A percentile compares a stretch with the other conserved stretches of the same genome.
phyloP scores from a whole-genome alignment of 2,113 vertebrate genomes.

The Crotalus helleri region DNA sequence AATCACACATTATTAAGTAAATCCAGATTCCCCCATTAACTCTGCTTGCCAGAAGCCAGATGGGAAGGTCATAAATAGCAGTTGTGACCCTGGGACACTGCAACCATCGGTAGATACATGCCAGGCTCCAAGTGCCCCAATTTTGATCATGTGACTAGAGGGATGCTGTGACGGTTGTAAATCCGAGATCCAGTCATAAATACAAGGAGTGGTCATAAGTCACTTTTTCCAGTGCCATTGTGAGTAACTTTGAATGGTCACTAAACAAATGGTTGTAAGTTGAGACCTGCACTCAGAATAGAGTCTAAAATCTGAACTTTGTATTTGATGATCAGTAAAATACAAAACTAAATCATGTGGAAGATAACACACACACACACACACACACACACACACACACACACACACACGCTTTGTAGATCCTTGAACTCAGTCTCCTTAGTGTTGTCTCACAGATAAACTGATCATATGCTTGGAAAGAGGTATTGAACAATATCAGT shows the following conservation, averaged over 20 bases:
- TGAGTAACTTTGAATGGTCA: background rate
- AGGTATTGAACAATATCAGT: background rate
- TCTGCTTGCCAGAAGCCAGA: background rate
- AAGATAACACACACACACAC: background rate
- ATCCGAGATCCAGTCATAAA: background rate
- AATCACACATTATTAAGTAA: background rate
- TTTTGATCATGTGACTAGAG: background rate
- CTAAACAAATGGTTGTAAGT: background rate
- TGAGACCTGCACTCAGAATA: background rate
- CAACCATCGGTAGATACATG: background rate
- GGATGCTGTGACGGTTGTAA: background rate
- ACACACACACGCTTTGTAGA: too few relatives aligned
- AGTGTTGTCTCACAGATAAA: background rate
- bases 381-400: too few relatives aligned
- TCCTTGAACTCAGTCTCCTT: background rate
- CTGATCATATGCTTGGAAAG: background rate
- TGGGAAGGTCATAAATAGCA: background rate
- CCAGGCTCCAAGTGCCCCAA: background rate
- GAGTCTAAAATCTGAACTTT: background rate
- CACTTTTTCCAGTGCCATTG: background rate
- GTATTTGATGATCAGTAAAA: conserved; percentile 9
- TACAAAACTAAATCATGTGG: background rate
- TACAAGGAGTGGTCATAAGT: background rate
- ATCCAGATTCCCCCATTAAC: background rate
- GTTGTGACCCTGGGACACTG: background rate